phyloP scores from a whole-genome alignment of 1,140 invertebrate species.

The Scylla paramamosain region DNA sequence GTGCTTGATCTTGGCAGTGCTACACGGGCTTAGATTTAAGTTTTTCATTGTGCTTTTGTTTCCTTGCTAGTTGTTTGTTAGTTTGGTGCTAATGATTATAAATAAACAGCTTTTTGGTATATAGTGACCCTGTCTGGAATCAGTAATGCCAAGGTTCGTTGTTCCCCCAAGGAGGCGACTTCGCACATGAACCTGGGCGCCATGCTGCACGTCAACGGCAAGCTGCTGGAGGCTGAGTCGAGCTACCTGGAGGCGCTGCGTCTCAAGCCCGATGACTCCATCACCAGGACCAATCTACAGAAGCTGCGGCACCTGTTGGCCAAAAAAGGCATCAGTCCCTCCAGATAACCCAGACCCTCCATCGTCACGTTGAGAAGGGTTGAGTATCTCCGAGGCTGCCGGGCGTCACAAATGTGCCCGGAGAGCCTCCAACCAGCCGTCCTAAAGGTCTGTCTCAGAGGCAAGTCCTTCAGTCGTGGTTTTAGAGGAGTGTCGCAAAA shows the following conservation, averaged over 20 bases:
- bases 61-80: background rate
- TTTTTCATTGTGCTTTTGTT: background rate
- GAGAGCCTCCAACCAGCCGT: background rate
- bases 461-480: background rate
- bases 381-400: background rate
- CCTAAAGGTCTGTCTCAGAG: background rate
- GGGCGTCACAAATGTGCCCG: background rate
- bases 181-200: constrained; percentile 96
- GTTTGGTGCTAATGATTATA: background rate
- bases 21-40: background rate
- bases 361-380: background rate
- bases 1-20: background rate
- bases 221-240: constrained; percentile 91
- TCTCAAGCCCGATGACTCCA: constrained; percentile 77
- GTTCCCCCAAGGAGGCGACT: constrained; percentile 85
- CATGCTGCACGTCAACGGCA: constrained; percentile 95
- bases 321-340: constrained; percentile 76
- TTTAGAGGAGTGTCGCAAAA: constrained; percentile 8
- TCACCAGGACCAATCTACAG: constrained; percentile 78
- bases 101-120: too few relatives aligned
- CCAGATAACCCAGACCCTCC: constrained; percentile 65
- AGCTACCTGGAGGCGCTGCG: constrained; percentile 90
- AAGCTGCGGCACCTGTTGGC: constrained; percentile 77
- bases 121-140: background rate
- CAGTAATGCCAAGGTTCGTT: constrained; percentile 57